Conservation (phyloP, 2,888 invertebrate species). For the Megalurothrips usitatus region DNA sequence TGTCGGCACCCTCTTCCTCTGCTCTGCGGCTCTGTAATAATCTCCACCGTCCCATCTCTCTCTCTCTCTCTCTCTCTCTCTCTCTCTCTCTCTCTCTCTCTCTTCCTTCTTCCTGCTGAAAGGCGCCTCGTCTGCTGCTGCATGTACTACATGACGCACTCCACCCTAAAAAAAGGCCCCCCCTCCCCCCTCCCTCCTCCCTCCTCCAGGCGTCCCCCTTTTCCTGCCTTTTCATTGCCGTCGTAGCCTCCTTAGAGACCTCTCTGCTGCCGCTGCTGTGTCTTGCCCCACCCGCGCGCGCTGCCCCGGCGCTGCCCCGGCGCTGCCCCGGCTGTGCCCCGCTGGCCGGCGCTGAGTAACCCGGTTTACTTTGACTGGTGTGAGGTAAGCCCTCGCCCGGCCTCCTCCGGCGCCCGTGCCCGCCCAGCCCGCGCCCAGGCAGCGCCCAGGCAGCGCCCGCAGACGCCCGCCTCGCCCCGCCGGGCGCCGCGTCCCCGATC, state of each 20-base stretch:
- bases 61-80: not conserved
- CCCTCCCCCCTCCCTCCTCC: too few relatives aligned
- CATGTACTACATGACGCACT: too few relatives aligned
- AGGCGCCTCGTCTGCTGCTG: too few relatives aligned
- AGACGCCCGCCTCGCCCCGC: not conserved
- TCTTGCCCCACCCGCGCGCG: not conserved
- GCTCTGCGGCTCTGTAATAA: too few relatives aligned
- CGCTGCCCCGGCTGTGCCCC: not conserved
- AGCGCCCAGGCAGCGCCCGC: too few relatives aligned
- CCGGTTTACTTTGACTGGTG: slow-evolving; percentile 26
- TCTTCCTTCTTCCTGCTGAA: too few relatives aligned
- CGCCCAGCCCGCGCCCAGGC: not conserved
- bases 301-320: not conserved
- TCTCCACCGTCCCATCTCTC: too few relatives aligned
- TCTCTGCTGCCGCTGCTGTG: not conserved
- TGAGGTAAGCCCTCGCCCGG: slow-evolving; percentile 12
- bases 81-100: too few relatives aligned
- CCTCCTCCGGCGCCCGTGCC: not conserved
- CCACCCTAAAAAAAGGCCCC: too few relatives aligned
- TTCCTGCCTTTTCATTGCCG: too few relatives aligned
- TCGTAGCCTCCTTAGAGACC: not conserved
- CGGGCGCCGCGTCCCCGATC: not conserved
- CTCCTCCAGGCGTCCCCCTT: too few relatives aligned
- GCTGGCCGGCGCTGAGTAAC: not conserved
- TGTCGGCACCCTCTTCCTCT: too few relatives aligned